phyloP scores from a whole-genome alignment of 2,888 invertebrate species.

The Agrenia bidenticulata region DNA sequence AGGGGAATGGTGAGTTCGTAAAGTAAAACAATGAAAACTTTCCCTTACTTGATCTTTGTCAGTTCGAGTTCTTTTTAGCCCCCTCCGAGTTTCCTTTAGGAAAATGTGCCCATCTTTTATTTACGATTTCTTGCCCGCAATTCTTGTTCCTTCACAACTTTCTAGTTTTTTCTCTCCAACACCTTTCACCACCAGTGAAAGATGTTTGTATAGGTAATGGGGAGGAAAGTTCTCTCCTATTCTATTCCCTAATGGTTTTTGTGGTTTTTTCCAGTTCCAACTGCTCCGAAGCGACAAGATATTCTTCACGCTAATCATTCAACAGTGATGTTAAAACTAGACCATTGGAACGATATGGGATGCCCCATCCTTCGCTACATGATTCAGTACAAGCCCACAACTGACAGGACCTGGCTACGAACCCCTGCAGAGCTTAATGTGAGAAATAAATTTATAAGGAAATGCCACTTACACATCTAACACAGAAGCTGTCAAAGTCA shows the following conservation, averaged over 20 bases:
- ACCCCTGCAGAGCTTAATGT: conserved; percentile 42
- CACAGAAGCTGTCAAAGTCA: no score
- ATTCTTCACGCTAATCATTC: conserved; percentile 58
- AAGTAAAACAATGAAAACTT: no score
- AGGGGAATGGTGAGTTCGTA: conserved; percentile 67
- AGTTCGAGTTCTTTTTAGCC: no score
- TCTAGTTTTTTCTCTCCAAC: no score
- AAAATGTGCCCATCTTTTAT: no score
- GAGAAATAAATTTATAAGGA: conserved; percentile 6
- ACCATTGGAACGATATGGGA: conserved; percentile 85
- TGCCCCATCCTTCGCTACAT: conserved; percentile 84
- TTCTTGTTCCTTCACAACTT: no score
- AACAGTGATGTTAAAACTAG: conserved; percentile 80
- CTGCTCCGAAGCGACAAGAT: conserved; percentile 46
- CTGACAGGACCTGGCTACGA: conserved; percentile 43
- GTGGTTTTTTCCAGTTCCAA: conserved; percentile 37
- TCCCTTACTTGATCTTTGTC: no score
- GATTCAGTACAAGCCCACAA: conserved; percentile 67
- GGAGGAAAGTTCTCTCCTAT: not conserved
- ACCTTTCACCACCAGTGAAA: no score
- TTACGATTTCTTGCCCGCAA: no score
- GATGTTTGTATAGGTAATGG: no score
- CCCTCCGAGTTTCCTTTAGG: no score
- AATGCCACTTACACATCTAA: no score
- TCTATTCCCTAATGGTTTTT: not conserved